Percentiles rank a stretch among this genome's conserved stretches.
phyloP scores from a whole-genome alignment of 1,140 invertebrate genomes.

The Atta cephalotes region DNA sequence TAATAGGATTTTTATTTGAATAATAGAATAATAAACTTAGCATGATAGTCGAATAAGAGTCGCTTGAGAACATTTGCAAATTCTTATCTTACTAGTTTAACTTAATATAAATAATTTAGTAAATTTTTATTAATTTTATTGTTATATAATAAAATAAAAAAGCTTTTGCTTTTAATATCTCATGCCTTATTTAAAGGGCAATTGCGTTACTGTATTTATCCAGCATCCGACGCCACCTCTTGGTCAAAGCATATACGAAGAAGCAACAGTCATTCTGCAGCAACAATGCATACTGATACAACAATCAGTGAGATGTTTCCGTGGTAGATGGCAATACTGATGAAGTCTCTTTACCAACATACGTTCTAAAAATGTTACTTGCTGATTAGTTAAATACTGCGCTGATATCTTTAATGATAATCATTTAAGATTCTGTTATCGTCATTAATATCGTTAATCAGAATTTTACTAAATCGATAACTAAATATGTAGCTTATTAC shows the following conservation, averaged over 20 bases:
- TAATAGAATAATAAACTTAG: background rate
- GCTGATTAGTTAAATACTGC: background rate
- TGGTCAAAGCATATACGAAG: conserved; percentile 5
- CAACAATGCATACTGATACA: background rate
- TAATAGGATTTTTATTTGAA: background rate
- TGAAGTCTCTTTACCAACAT: conserved; percentile 24
- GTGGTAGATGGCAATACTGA: conserved; percentile 46
- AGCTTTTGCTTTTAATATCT: background rate
- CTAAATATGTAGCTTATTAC: background rate
- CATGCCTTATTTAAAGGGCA: background rate
- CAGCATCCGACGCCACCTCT: conserved; percentile 32
- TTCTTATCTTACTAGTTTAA: background rate
- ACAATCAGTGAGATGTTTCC: conserved; percentile 14
- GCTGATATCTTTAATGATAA: background rate
- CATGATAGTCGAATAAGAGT: too few species aligned
- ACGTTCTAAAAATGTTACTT: background rate
- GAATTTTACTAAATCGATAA: background rate
- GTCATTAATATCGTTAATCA: background rate
- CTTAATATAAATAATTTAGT: background rate
- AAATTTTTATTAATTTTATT: background rate
- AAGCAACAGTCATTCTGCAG: background rate
- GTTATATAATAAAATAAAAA: background rate
- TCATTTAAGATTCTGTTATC: background rate
- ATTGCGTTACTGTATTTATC: background rate
- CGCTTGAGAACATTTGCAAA: background rate